Evolutionary conservation across 2,113 vertebrate genomes (phyloP).

Genomic region (Apus apus): DNA sequence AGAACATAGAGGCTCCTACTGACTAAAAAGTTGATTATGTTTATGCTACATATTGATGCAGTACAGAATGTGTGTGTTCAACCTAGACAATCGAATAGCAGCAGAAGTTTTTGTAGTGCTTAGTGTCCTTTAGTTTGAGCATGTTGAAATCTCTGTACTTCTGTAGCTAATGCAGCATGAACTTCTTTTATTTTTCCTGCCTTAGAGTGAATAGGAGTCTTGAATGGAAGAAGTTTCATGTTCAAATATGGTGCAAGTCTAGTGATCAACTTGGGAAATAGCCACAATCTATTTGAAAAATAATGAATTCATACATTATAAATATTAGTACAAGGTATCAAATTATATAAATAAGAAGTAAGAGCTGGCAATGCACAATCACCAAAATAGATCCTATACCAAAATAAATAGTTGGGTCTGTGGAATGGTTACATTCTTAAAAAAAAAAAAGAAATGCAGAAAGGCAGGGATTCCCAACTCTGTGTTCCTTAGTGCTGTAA

Average conservation of each 20-base stretch:
- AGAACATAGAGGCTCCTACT: too few species aligned
- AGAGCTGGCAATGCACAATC: not conserved
- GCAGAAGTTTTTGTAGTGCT: not conserved
- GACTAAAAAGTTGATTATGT: not conserved
- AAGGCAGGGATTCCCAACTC: not conserved
- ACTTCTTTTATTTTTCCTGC: not conserved
- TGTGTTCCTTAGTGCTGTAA: not conserved
- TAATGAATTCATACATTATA: accelerated
- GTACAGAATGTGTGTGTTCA: not conserved
- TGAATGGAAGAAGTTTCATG: not conserved
- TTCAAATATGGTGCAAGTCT: not conserved
- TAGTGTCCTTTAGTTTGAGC: not conserved
- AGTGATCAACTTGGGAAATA: accelerated
- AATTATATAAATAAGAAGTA: not conserved
- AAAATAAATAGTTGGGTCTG: not conserved
- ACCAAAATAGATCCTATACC: not conserved
- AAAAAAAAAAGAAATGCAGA: not conserved
- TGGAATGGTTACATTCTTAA: not conserved
- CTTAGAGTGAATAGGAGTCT: not conserved
- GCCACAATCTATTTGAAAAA: not conserved
- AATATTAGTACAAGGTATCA: not conserved
- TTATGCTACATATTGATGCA: not conserved
- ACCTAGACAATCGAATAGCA: not conserved
- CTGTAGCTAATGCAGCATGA: not conserved
- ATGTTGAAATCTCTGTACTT: not conserved